Base-by-base conservation (phyloP, 2,797 vertebrate genomes). In the Melanotaenia maccullochi region DNA sequence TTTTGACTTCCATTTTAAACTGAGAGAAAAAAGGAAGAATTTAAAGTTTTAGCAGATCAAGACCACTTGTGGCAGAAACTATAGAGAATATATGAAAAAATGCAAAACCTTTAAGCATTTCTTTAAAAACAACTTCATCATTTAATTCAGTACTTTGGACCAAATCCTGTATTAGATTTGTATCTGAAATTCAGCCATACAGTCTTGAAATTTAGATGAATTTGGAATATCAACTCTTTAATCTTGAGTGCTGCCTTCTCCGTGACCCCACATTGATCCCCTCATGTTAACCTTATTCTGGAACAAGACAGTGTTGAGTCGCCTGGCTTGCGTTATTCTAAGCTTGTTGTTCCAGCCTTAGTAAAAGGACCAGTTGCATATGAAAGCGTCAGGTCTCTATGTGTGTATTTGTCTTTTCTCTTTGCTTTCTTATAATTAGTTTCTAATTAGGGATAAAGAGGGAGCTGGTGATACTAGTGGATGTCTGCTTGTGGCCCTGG, bases 401-500 rank as follows among this genome's bases (percentile, higher is more conserved):
- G 86, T 87, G 82, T 90, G 81, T 86, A 83, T 93, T 92, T 93
- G 85, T 77, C 81, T 80, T 90, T 72, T 79, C 63, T 25, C 73
- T 76, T 79, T 91, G 86, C 88, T 92, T 91, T 91, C 87, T 86
- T 92, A 93, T 93, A 93, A 94, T 93, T 90, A 89, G 83, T 86
- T 90, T 91, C 82, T 93, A 93, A 94, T 93, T 90, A 89, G 87
- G 87, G 90, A 90, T 90, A 85, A 92, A 90, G 85, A 90, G 87
- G 75, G 76, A 63, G 22, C 73, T 24, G 60, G 65, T 84, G 83
- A 86, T 84, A 71, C 68, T 51, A 13, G 54, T 73, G 71, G 81
- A 85, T 84, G 77, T 83, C 85, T 76, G 66, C 84, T 85, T 84
- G 62, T 71, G 57, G 71, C 73, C 51, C 13, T 18, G 33, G 68